Conservation (phyloP, 2,797 vertebrate genomes). For the Danio kyathit region DNA sequence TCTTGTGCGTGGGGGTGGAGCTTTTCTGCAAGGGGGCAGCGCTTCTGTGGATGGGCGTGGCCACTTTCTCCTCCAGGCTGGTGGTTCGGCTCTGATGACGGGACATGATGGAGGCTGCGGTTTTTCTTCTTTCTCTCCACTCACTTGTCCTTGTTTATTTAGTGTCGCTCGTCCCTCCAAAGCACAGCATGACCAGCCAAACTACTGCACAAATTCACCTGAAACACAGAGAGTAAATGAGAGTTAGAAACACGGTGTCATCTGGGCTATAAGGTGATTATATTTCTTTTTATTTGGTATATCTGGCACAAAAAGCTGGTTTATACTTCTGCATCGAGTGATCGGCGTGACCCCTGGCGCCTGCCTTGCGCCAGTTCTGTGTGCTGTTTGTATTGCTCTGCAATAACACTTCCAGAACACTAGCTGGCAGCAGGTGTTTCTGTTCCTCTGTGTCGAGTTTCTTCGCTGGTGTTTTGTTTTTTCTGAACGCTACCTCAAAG, state of each 20-base stretch:
- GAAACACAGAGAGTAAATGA: constrained; percentile 38
- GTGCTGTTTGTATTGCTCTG: no score
- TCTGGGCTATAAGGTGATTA: neutral
- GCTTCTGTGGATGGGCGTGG: constrained; percentile 86
- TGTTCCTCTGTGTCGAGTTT: no score
- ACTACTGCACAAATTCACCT: constrained; percentile 39
- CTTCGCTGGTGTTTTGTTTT: no score
- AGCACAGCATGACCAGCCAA: constrained; percentile 41
- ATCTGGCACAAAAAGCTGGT: no score
- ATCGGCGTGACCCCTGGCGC: no score
- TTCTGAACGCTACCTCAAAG: no score
- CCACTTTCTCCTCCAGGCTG: constrained; percentile 91
- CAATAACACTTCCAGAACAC: no score
- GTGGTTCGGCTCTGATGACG: constrained; percentile 82
- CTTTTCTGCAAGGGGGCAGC: constrained; percentile 85
- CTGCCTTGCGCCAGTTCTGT: no score
- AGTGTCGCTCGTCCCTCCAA: neutral
- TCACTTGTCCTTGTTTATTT: constrained; percentile 17
- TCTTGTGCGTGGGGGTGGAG: constrained; percentile 95
- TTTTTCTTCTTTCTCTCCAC: constrained; percentile 11
- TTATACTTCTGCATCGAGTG: no score
- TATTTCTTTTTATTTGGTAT: neutral
- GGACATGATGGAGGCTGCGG: constrained; percentile 70
- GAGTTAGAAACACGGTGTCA: neutral
- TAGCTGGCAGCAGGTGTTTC: no score